Conservation (phyloP, 2,797 vertebrate species). For the Poeciliopsis gracilis region DNA sequence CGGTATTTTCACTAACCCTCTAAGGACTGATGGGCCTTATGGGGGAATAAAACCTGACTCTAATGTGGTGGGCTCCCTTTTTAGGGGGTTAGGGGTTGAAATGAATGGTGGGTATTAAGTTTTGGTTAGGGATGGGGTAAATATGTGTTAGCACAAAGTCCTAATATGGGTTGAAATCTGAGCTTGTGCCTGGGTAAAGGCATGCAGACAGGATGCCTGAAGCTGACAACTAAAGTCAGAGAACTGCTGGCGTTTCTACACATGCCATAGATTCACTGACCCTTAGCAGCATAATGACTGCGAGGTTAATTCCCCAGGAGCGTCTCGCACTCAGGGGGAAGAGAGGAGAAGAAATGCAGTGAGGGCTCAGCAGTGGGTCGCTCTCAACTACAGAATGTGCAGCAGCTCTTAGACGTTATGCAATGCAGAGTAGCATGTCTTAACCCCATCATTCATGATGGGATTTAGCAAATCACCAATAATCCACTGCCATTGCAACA, state of each 20-base stretch:
- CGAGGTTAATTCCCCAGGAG: conserved; percentile 73
- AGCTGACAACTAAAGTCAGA: conserved; percentile 53
- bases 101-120: neutral
- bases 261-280: conserved; percentile 75
- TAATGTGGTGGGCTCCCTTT: neutral
- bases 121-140: neutral
- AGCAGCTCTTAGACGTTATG: conserved; percentile 52
- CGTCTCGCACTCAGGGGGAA: conserved; percentile 40
- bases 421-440: conserved; percentile 58
- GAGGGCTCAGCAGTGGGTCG: conserved; percentile 32
- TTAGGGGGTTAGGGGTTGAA: neutral
- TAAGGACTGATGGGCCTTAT: neutral
- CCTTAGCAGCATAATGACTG: conserved; percentile 72
- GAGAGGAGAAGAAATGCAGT: conserved; percentile 43
- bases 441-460: conserved; percentile 65
- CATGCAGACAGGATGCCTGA: conserved; percentile 49
- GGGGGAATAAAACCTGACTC: neutral
- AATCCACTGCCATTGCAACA: conserved; percentile 64
- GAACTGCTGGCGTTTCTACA: conserved; percentile 71
- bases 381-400: conserved; percentile 25
- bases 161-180: neutral
- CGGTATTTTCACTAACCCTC: neutral
- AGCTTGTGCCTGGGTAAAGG: conserved; percentile 1
- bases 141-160: neutral
- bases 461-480: conserved; percentile 74